Base-by-base conservation (phyloP, 2,888 invertebrate species). In the Eristalis intricaria region DNA sequence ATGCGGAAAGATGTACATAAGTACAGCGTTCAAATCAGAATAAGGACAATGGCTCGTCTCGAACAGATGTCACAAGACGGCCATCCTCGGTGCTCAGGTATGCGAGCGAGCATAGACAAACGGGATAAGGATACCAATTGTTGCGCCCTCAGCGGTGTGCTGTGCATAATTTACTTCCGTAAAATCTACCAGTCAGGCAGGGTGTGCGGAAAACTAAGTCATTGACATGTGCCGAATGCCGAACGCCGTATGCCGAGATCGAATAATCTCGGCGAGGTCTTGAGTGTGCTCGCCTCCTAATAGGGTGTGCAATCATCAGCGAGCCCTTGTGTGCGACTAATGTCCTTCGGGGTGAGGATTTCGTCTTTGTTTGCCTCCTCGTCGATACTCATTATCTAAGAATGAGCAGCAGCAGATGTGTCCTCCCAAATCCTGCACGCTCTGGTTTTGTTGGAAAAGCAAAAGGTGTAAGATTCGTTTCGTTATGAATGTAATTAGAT, bases 131-230 rank as follows among this genome's bases (percentile, higher is more conserved):
- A 60, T 69, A 73, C 70, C 85, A 86, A 78, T 86, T 82, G 82
- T 82, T 86, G 82, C 77, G 82, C 56, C 60, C 61, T 50, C 60
- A 19, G 19, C 5, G 64, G 68, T 13, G 75, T 13, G 75, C 58
- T 68, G 75, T 76, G 75, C 84, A 87, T 83, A 87, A 84, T 80
- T 87, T 80, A 87, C 87, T 87, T 87, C 87, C 87, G 87, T 80
- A 84, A 76, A 84, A 87, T 50, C 50, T n/a, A 19, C 50, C 19
- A n/a, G 19, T 50, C 50, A 50, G 50, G 1, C 19, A 5, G 50
- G 50, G 19, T 50, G 50, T 50, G 50, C 50, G 19, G 50, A 50
- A 19, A 50, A 19, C 43, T n/a, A 43, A 43, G 19, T 8, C 50
- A 50, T 50, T 50, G 50, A 50, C 50, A 50, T 50, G 50, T 50